Conservation (phyloP, 2,797 vertebrate genomes). For the Anguilla marmorata region DNA sequence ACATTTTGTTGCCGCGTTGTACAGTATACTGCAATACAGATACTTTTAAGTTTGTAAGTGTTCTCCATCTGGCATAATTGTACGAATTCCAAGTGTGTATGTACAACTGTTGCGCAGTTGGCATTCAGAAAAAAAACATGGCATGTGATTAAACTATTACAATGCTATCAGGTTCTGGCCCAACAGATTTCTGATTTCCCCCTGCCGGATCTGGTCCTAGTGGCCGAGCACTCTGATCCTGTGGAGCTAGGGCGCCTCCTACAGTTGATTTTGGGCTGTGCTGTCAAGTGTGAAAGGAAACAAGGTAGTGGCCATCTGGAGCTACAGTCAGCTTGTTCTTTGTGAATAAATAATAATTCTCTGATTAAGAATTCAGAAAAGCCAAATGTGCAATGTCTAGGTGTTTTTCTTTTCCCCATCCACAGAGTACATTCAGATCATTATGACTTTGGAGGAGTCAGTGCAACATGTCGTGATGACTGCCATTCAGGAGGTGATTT, state of each 20-base stretch:
- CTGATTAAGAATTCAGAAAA: neutral
- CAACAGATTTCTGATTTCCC: conserved; percentile 88
- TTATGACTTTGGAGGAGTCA: conserved; percentile 98
- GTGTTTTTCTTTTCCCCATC: conserved; percentile 15
- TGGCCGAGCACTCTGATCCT: conserved; percentile 82
- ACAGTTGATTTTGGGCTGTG: conserved; percentile 94
- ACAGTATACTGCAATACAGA: neutral
- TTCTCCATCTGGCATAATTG: neutral
- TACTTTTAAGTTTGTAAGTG: neutral
- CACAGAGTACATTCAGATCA: conserved; percentile 93
- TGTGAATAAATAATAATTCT: neutral
- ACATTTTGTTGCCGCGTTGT: neutral
- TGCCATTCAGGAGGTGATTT: conserved; percentile 93
- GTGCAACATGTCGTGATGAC: conserved; percentile 98
- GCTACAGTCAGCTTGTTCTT: neutral
- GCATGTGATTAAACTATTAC: neutral
- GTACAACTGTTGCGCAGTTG: neutral
- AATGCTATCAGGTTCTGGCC: conserved; percentile 75
- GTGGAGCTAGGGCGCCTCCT: conserved; percentile 87
- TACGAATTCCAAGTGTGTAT: neutral
- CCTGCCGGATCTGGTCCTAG: conserved; percentile 80
- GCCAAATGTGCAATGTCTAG: neutral
- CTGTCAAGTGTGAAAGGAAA: conserved; percentile 93
- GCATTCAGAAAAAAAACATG: neutral
- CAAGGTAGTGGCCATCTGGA: conserved; percentile 74